A percentile compares a stretch with the other conserved stretches of the same genome.
Evolutionary conservation across 92 coral and sea anemone species (phyloP).

Genomic region (Palythoa grandis): DNA sequence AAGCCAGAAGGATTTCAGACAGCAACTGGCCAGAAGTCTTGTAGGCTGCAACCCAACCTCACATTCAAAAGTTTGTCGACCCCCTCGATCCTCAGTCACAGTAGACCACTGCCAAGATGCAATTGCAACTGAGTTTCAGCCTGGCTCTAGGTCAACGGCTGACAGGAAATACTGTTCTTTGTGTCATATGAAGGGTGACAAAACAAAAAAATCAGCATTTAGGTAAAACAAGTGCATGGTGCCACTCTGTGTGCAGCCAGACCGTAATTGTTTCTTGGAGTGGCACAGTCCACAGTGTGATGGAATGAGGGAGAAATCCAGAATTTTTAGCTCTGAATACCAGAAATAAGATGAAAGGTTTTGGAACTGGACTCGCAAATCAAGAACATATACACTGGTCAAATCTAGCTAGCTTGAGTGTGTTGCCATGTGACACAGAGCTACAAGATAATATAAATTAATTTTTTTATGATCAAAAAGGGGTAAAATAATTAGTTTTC

Average conservation of each 20-base stretch:
- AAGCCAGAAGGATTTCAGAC: constrained; percentile 41
- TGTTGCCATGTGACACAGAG: constrained; percentile 28
- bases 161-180: constrained; percentile 29
- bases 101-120: constrained; percentile 44
- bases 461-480: constrained; percentile 25
- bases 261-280: constrained; percentile 20
- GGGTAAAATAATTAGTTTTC: constrained; percentile 21
- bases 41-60: constrained; percentile 18
- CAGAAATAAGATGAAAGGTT: constrained; percentile 19
- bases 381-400: constrained; percentile 24
- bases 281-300: constrained; percentile 34
- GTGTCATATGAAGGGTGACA: constrained; percentile 29
- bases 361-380: constrained; percentile 20
- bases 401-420: constrained; percentile 12
- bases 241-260: constrained; percentile 37
- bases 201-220: constrained; percentile 32
- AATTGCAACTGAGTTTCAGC: constrained; percentile 38
- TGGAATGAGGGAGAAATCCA: constrained; percentile 27
- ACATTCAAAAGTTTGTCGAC: constrained; percentile 32
- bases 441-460: constrained; percentile 19
- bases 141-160: constrained; percentile 42
- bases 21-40: constrained; percentile 40
- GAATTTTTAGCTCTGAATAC: constrained; percentile 37
- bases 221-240: constrained; percentile 37
- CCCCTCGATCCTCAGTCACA: constrained; percentile 31